These are phyloP conservation scores for Apis florea DNA, from an alignment of 1,140 invertebrate genomes.

Conservation along the genomic window DNA sequence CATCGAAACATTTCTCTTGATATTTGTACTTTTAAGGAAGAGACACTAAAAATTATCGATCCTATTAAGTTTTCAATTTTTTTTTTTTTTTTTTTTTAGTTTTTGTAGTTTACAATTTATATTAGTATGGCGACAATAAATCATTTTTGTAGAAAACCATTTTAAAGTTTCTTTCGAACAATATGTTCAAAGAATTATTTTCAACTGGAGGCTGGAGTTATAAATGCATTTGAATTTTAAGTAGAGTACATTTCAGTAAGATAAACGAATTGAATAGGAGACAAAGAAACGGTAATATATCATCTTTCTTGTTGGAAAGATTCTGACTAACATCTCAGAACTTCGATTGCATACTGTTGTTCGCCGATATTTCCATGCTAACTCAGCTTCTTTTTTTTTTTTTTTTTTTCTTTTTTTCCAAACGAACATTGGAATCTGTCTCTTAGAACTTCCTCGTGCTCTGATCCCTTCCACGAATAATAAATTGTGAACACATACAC, in stretches of 20 bases:
- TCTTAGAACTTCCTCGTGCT: background rate
- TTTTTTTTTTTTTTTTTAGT: no score
- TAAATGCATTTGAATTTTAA: constrained; percentile 26
- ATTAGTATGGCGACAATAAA: no score
- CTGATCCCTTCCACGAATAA: background rate
- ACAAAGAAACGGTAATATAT: background rate
- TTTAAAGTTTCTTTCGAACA: background rate
- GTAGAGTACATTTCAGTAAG: background rate
- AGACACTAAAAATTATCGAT: no score
- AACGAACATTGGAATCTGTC: background rate
- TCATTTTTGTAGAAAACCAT: no score
- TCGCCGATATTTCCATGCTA: background rate
- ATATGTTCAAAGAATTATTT: background rate
- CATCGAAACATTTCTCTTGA: no score
- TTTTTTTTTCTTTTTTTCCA: background rate
- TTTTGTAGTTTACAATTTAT: no score
- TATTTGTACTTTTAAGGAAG: no score
- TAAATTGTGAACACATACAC: background rate
- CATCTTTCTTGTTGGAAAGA: constrained; percentile 4
- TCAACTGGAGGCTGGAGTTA: background rate
- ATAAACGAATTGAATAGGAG: no score
- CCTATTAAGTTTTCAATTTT: no score
- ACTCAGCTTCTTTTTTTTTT: no score
- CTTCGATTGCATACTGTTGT: background rate
- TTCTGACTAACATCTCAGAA: background rate